Evolutionary conservation across 2,888 invertebrate genomes (phyloP).

Genomic region (Tiliacea aurago): DNA sequence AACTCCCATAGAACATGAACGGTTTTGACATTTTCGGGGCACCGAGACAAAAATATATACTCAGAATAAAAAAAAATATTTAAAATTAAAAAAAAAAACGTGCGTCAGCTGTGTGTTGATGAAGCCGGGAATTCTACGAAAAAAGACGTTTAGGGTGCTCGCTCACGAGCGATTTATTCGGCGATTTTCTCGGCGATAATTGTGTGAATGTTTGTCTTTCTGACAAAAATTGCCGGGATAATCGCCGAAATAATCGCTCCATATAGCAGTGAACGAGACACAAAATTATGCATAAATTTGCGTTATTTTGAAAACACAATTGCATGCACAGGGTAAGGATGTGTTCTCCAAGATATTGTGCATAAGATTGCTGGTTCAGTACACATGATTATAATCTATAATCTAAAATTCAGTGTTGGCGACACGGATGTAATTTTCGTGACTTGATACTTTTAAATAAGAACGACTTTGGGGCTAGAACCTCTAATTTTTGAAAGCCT

Average conservation of each 20-base stretch:
- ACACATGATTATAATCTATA: background rate
- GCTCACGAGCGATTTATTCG: too few relatives aligned
- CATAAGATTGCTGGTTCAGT: background rate
- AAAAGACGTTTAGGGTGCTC: too few relatives aligned
- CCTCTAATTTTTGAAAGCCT: background rate
- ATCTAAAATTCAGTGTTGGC: background rate
- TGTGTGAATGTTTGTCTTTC: too few relatives aligned
- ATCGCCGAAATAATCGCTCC: too few relatives aligned
- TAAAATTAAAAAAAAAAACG: too few relatives aligned
- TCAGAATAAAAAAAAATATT: too few relatives aligned
- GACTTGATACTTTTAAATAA: background rate
- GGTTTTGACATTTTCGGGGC: constrained; percentile 2
- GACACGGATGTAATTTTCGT: too few relatives aligned
- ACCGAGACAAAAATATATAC: too few relatives aligned
- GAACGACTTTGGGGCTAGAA: background rate
- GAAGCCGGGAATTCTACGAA: background rate
- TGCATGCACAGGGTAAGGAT: background rate
- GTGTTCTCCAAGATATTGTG: background rate
- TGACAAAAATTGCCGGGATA: too few relatives aligned
- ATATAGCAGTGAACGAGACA: too few relatives aligned
- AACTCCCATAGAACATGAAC: background rate
- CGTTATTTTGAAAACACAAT: background rate
- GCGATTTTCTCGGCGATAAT: too few relatives aligned
- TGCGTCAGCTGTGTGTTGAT: background rate
- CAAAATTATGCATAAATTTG: background rate